Base-by-base conservation (phyloP, 2,797 vertebrate species). In the Sebastes baramenuke region DNA sequence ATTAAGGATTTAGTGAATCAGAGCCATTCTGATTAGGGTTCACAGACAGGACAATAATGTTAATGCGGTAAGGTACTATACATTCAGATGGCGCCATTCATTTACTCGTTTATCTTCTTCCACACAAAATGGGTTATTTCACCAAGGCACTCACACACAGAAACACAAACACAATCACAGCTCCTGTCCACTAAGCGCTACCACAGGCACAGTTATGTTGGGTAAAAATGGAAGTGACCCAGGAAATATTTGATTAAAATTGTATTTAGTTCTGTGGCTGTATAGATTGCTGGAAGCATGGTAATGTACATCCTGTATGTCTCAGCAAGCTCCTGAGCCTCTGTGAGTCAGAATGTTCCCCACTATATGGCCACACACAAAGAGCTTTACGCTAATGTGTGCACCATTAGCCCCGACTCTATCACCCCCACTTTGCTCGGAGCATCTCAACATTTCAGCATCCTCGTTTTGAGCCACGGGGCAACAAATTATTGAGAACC, bases 261-360 rank as follows among this genome's bases (percentile, higher is more conserved):
- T 22, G 9, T 46, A 67, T 84, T 79, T 20, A 25, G n/a, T 38
- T 61, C 7, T 55, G 7, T 29, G 1, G 10, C 42, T 46, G 1
- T 46, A 46, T 46, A 55, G 64, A 89, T 92, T 29, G 32, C 93
- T 77, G 65, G 60, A 85, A 78, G 79, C 64, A 62, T 54, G 46
- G 11, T 91, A 90, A 91, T 89, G 87, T 82, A 85, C 85, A 90
- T 93, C 88, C 92, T 90, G 87, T 69, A 73, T 49, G 59, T 81
- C 55, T 87, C 72, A 75, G 60, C 54, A 16, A 76, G 42, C 32
- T 59, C 58, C 64, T 66, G 52, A 64, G 60, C 61, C 59, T 83
- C 49, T 75, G 38, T 67, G 76, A 81, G 74, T 88, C 87, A 88
- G 72, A 84, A 72, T 79, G 75, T 77, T 36, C 61, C 6, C 29